Conservation (phyloP, 2,113 vertebrate species). For the Otis tarda region DNA sequence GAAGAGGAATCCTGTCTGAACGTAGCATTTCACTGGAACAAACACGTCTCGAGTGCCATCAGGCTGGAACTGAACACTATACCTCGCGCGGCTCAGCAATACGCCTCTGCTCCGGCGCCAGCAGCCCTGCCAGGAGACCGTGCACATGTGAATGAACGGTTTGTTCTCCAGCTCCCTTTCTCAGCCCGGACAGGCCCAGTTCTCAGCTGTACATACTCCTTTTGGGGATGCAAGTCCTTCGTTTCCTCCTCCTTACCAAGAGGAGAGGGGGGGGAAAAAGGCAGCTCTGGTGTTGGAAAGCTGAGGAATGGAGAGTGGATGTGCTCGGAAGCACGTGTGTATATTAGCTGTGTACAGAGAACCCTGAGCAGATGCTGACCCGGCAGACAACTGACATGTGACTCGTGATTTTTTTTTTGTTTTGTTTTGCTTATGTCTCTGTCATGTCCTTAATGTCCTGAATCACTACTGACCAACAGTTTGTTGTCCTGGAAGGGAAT, state of each 20-base stretch:
- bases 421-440: background rate
- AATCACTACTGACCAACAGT: constrained; percentile 65
- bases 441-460: constrained; percentile 23
- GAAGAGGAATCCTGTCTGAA: constrained; percentile 76
- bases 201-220: background rate
- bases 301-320: background rate
- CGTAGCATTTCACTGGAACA: constrained; percentile 80
- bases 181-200: background rate
- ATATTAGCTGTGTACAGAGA: constrained; percentile 60
- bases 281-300: constrained; percentile 27
- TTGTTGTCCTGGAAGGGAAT: constrained; percentile 48
- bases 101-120: background rate
- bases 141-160: background rate
- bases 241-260: background rate
- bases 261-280: background rate
- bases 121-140: background rate
- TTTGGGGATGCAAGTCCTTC: background rate
- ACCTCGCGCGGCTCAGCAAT: constrained; percentile 47
- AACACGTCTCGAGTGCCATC: constrained; percentile 35
- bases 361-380: constrained; percentile 2
- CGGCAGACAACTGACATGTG: constrained; percentile 26
- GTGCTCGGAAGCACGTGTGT: constrained; percentile 10
- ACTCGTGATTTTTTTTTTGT: background rate
- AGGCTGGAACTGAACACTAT: constrained; percentile 41
- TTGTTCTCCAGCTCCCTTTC: background rate